These are phyloP conservation scores for Dendrolimus kikuchii DNA, from an alignment of 1,140 invertebrate genomes.

Conservation along the genomic window DNA sequence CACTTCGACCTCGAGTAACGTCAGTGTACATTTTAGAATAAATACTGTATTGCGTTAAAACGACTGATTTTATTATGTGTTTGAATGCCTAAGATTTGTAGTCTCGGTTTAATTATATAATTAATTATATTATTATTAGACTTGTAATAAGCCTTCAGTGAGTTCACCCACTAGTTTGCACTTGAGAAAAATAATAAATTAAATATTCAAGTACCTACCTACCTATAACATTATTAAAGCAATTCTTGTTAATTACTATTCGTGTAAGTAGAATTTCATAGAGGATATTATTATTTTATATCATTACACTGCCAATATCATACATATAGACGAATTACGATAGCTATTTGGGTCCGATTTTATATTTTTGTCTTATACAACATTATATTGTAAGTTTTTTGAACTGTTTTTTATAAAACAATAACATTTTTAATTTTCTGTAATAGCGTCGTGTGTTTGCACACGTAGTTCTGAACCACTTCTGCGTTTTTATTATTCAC, in stretches of 20 bases:
- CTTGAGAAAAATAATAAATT: constrained; percentile 42
- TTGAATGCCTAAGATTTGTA: constrained; percentile 68
- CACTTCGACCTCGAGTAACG: constrained; percentile 61
- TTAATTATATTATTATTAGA: constrained; percentile 16
- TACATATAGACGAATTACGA: constrained; percentile 61
- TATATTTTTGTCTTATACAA: constrained; percentile 66
- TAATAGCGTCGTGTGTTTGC: constrained; percentile 20
- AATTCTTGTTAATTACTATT: constrained; percentile 68
- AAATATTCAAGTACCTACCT: constrained; percentile 29
- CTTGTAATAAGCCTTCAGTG: constrained; percentile 38
- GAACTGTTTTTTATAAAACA: constrained; percentile 48
- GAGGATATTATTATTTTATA: constrained; percentile 21
- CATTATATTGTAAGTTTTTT: constrained; percentile 59
- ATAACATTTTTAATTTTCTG: constrained; percentile 19
- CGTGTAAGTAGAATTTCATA: constrained; percentile 59
- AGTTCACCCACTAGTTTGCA: constrained; percentile 67
- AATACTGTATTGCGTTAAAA: constrained; percentile 68
- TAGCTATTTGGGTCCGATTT: constrained; percentile 61
- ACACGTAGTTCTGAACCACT: constrained; percentile 10
- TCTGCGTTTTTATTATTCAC: constrained; percentile 16
- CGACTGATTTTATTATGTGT: constrained; percentile 73
- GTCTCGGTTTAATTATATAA: constrained; percentile 61
- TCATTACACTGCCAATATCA: constrained; percentile 69
- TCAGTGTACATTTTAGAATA: constrained; percentile 69
- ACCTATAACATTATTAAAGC: constrained; percentile 55